Conservation (phyloP, 2,797 vertebrate genomes). For the Gephyroberyx darwinii region DNA sequence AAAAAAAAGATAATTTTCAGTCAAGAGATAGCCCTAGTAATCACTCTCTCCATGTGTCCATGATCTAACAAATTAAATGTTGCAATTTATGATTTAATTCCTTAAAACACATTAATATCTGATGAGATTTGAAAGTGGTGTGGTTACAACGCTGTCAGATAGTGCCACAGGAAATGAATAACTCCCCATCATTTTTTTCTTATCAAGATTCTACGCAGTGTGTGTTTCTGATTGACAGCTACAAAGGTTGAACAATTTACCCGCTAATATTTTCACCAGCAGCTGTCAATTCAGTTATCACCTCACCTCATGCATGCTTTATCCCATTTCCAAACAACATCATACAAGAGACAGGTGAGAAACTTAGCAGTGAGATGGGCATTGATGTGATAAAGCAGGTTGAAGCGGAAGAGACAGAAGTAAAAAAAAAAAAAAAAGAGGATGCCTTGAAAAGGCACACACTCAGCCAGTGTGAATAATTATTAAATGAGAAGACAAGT, state of each 20-base stretch:
- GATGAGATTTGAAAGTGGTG: conserved; percentile 61
- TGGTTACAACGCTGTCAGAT: conserved; percentile 68
- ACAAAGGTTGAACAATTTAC: conserved; percentile 66
- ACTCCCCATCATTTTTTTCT: conserved; percentile 40
- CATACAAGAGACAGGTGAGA: conserved; percentile 24
- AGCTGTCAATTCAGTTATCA: conserved; percentile 58
- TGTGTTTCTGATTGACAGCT: conserved; percentile 58
- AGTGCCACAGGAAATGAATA: conserved; percentile 49
- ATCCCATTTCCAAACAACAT: conserved; percentile 37
- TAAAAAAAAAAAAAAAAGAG: conserved; percentile 2
- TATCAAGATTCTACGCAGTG: conserved; percentile 51
- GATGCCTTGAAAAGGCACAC: background rate
- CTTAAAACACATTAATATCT: conserved; percentile 49
- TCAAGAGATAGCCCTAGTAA: background rate
- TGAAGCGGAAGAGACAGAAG: conserved; percentile 18
- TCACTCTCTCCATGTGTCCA: conserved; percentile 25
- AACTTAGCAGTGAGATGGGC: conserved; percentile 12
- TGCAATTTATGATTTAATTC: conserved; percentile 61
- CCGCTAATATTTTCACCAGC: conserved; percentile 59
- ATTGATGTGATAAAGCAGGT: conserved; percentile 19
- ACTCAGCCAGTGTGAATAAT: background rate
- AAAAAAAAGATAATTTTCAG: background rate
- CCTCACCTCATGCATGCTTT: conserved; percentile 42
- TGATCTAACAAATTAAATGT: conserved; percentile 42
- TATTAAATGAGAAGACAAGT: conserved; percentile 31